Evolutionary conservation across 2,888 invertebrate genomes (phyloP), one percentile per base, ranked within the genome.

Genomic region (Leucoma salicis): DNA sequence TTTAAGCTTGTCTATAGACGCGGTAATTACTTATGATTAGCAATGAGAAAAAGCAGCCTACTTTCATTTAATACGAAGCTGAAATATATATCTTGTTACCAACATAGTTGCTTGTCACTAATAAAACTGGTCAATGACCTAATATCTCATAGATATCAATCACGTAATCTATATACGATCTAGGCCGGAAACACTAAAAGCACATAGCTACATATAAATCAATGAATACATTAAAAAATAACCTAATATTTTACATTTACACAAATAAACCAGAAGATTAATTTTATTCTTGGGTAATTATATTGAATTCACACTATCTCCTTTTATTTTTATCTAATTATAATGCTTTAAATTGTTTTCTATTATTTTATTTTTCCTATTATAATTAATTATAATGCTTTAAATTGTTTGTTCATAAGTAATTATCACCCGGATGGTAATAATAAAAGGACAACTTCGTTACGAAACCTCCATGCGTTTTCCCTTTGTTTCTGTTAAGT

Each of bases 161-260:
- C 8, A 3, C 2, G 6, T 28, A 15, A 28, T 28, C 27, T 36
- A 27, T 3, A 18, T 8, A 14, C 8, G 14, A 24, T 36, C 35
- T 28, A 10, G n/a, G 15, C 12, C 35, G 35, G 35, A 36, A 36
- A 36, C 28, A 8, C 35, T 28, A 36, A 21, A 21, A 8, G 21
- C 6, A 21, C 8, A 21, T 21, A 21, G 6, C 8, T 21, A 4
- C 8, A 21, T 21, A 21, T 21, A 21, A 21, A 8, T 21, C 6
- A 2, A 8, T 21, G 1, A 21, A 21, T 8, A 2, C 2, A 3
- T 21, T 21, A 3, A 21, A 21, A 21, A 3, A 21, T 8, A 21
- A 21, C 6, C 7, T 21, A 21, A 21, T 6, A 21, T 21, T 21
- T 2, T 8, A 21, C 8, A 21, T 21, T 21, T 8, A 8, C 21